These are phyloP conservation scores for Lycophotia porphyrea DNA, from an alignment of 2,888 invertebrate species.

Conservation along the genomic window DNA sequence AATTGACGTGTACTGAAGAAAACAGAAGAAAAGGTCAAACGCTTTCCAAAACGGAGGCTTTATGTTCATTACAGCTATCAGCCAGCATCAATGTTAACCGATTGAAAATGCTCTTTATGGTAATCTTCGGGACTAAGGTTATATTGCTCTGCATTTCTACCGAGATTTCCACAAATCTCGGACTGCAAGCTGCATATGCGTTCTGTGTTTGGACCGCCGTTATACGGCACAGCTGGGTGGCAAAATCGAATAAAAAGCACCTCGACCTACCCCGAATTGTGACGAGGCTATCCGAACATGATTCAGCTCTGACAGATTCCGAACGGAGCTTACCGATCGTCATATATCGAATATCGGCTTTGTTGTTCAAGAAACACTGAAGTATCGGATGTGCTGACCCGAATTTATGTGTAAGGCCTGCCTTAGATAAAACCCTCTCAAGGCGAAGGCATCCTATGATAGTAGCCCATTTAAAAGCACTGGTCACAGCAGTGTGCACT, in stretches of 20 bases:
- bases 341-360: not conserved
- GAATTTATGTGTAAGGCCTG: not conserved
- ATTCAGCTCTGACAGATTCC: not conserved
- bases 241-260: not conserved
- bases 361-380: not conserved
- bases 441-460: not conserved
- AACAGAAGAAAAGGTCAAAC: constrained; percentile 21
- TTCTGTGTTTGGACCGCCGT: not conserved
- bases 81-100: not conserved
- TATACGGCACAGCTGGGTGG: not conserved
- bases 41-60: not conserved
- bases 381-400: not conserved
- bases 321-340: not conserved
- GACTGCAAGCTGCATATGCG: not conserved
- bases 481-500: too few relatives aligned
- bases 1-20: constrained; percentile 91
- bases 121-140: not conserved
- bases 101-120: not conserved
- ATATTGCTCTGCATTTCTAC: not conserved
- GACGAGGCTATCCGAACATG: not conserved
- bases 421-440: not conserved
- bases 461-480: not conserved
- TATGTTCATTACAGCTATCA: not conserved
- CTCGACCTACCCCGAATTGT: not conserved
- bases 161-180: not conserved